Base-by-base conservation (phyloP, 2,113 vertebrate species). In the Gasterosteus nipponicus region DNA sequence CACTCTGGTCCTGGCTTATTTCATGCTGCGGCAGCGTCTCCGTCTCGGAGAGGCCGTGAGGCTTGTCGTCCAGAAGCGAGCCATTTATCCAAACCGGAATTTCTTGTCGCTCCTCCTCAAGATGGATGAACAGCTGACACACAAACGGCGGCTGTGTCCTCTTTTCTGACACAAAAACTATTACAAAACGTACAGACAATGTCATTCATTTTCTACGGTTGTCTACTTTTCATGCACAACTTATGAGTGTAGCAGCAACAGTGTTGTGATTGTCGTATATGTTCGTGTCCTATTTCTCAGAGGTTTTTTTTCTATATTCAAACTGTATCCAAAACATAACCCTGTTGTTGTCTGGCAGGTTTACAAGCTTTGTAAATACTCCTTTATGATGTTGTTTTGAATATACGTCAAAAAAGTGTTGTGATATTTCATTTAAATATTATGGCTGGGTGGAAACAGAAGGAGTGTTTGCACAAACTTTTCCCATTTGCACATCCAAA, bases 41-140 rank as follows among this genome's bases (percentile, higher is more conserved):
- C 69, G 94, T n/a, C 89, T 96, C 70, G 88, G 62, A 49, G 92
- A 92, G 41, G 95, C 95, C 2, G 78, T 95, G 58, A 90, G 90
- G 72, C 89, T 77, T 0, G 73, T 96, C 51, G 81, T 81, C 73
- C 89, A 93, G 77, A 89, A 71, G 42, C 69, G 92, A 78, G 91
- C 92, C 76, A 92, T 96, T 90, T 96, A 93, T 78, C 96, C 95
- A 31, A 95, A 97, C 80, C 89, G 93, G 38, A 96, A 97, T 78
- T 99, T 99, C 86, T 94, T 99, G 73, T 93, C 92, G 46, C 95
- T 96, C 61, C 94, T 97, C 31, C 89, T 94, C 61, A 91, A 92
- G 62, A 88, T 97, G 73, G 94, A 94, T 46, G 90, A 83, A 61
- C 89, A 95, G 47, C 88, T 95, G 33, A 87, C 85, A 41, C 75